Conservation (phyloP, 2,113 vertebrate genomes). For the Dolichotis patagonum region DNA sequence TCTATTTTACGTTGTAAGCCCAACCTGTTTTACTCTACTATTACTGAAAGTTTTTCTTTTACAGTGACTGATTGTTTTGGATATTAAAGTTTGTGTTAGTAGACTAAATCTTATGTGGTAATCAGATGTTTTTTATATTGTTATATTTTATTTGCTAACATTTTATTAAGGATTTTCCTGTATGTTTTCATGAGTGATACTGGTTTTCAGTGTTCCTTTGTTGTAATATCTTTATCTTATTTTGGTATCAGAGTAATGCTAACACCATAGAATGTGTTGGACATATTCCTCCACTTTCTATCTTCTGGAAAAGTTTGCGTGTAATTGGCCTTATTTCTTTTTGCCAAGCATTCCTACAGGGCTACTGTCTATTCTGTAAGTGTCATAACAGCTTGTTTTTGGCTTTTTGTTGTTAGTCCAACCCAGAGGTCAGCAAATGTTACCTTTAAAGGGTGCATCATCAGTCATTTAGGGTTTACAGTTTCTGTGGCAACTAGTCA, state of each 20-base stretch:
- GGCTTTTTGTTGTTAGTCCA: background rate
- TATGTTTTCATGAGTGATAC: background rate
- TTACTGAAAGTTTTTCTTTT: slow-evolving; percentile 33
- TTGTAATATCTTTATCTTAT: slow-evolving; percentile 7
- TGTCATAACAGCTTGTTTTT: background rate
- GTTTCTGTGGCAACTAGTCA: background rate
- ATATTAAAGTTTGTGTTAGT: background rate
- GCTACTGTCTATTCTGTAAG: background rate
- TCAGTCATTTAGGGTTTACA: background rate
- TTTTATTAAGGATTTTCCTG: background rate
- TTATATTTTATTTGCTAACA: background rate
- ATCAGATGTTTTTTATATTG: background rate
- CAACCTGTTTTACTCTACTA: background rate
- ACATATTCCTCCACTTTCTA: background rate
- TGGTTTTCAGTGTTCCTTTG: slow-evolving; percentile 15
- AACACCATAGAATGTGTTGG: background rate
- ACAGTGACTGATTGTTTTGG: background rate
- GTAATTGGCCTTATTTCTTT: slow-evolving; percentile 17
- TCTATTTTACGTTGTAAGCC: background rate
- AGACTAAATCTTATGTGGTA: background rate
- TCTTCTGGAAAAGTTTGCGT: slow-evolving; percentile 4
- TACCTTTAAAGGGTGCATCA: background rate
- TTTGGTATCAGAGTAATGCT: background rate
- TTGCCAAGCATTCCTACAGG: background rate
- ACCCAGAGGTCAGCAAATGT: background rate